These are phyloP conservation scores for Drosophila bocki DNA, from an alignment of 1,140 invertebrate species.

Conservation along the genomic window DNA sequence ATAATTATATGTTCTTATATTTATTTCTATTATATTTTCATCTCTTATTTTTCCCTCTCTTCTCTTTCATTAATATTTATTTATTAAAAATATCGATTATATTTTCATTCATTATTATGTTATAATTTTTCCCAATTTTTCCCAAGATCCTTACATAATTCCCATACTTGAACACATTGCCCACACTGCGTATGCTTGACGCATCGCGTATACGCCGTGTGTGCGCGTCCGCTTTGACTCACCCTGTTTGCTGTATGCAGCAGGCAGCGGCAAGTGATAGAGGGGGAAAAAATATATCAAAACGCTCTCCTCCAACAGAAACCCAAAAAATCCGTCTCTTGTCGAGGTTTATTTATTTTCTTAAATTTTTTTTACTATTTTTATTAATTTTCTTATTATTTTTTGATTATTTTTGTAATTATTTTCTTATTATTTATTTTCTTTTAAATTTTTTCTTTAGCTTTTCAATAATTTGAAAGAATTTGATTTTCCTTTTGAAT, in stretches of 20 bases:
- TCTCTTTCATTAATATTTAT: neutral
- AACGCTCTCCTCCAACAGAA: slow-evolving; percentile 46
- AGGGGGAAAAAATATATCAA: slow-evolving; percentile 27
- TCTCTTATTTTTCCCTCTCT: too few relatives aligned
- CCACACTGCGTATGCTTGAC: slow-evolving; percentile 53
- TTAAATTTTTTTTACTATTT: neutral
- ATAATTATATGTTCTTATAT: too few relatives aligned
- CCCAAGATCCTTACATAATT: slow-evolving; percentile 24
- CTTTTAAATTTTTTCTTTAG: slow-evolving; percentile 12
- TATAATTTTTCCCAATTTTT: neutral
- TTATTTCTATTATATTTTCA: too few relatives aligned
- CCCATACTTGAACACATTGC: neutral
- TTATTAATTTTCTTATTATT: neutral
- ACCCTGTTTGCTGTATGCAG: slow-evolving; percentile 79
- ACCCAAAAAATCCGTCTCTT: slow-evolving; percentile 20
- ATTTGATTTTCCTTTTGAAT: slow-evolving; percentile 2
- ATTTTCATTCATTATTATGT: too few relatives aligned
- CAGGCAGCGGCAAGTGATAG: slow-evolving; percentile 61
- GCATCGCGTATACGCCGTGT: slow-evolving; percentile 57
- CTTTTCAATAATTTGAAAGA: slow-evolving; percentile 1
- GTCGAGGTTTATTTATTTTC: neutral
- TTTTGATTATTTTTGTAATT: neutral
- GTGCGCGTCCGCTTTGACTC: slow-evolving; percentile 48
- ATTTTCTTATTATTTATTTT: neutral
- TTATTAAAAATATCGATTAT: neutral